These are phyloP conservation scores for Elaeidobius kamerunicus DNA, from an alignment of 2,888 invertebrate genomes.

Conservation along the genomic window DNA sequence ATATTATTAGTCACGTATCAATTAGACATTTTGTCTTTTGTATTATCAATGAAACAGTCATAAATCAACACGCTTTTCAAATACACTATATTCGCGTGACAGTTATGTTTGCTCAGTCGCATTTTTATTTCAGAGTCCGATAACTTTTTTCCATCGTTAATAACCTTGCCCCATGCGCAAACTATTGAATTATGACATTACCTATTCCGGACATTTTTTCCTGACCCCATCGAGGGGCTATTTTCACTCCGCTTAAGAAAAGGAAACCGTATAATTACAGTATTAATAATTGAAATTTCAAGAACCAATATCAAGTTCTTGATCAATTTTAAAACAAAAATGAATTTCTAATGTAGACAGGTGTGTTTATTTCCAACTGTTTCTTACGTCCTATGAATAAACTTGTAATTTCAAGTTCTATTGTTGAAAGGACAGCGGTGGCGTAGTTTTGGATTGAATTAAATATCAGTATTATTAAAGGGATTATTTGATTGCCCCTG, in stretches of 20 bases:
- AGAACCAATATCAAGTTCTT: constrained; percentile 8
- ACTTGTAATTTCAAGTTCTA: constrained; percentile 20
- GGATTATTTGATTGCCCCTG: too few relatives aligned
- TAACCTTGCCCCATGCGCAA: neutral
- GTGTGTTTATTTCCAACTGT: constrained; percentile 19
- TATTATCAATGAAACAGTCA: too few relatives aligned
- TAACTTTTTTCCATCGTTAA: constrained; percentile 2
- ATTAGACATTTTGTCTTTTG: constrained; percentile 1
- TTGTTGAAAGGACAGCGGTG: too few relatives aligned
- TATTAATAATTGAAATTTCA: constrained; percentile 21
- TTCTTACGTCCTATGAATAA: constrained; percentile 6
- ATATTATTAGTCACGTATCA: too few relatives aligned
- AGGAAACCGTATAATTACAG: constrained; percentile 16
- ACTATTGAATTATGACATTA: constrained; percentile 13
- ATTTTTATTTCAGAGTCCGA: constrained; percentile 10
- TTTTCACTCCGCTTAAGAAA: constrained; percentile 9
- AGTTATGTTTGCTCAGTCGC: constrained; percentile 1
- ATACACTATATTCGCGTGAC: constrained; percentile 4
- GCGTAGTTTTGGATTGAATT: too few relatives aligned
- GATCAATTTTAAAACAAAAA: constrained; percentile 21
- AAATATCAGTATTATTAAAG: too few relatives aligned
- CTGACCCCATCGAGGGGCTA: constrained; percentile 7
- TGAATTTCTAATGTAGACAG: constrained; percentile 20
- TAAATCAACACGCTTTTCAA: too few relatives aligned
- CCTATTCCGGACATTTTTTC: constrained; percentile 14